These are phyloP conservation scores for Sthenelais limicola DNA, from an alignment of 2,888 invertebrate genomes.

Conservation along the genomic window DNA sequence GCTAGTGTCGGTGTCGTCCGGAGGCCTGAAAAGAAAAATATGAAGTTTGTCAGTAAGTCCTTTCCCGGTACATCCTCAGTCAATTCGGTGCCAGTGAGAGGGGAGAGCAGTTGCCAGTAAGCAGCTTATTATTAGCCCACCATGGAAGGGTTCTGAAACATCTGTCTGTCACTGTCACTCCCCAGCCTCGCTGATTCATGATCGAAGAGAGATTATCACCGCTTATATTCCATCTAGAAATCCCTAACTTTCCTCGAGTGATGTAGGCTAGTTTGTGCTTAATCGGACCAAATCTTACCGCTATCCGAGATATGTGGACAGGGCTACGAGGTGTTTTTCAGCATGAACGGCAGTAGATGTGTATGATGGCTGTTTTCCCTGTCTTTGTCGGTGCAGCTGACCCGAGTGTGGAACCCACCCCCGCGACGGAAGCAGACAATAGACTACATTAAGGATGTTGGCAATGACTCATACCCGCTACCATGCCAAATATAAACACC, in stretches of 20 bases:
- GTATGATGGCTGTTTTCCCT: conserved; percentile 18
- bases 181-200: no score
- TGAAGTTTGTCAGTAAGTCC: no score
- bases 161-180: no score
- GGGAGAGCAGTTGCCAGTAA: no score
- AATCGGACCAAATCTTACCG: conserved; percentile 10
- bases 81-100: no score
- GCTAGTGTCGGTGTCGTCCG: conserved; percentile 1
- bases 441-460: background rate
- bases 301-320: conserved; percentile 4
- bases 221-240: no score
- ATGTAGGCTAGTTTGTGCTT: conserved; percentile 8
- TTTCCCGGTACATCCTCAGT: no score
- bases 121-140: no score
- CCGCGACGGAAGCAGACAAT: background rate
- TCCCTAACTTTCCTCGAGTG: no score
- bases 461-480: background rate
- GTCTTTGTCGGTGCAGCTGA: conserved; percentile 30
- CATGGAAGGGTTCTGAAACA: no score
- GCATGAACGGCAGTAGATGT: conserved; percentile 24
- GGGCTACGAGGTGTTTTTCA: conserved; percentile 18
- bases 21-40: conserved; percentile 29
- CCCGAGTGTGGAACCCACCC: background rate
- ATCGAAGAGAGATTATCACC: no score
- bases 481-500: background rate